Percentiles rank a stretch among this genome's conserved stretches.
Evolutionary conservation across 2,113 vertebrate species (phyloP).

Genomic region (Pluvialis apricaria): DNA sequence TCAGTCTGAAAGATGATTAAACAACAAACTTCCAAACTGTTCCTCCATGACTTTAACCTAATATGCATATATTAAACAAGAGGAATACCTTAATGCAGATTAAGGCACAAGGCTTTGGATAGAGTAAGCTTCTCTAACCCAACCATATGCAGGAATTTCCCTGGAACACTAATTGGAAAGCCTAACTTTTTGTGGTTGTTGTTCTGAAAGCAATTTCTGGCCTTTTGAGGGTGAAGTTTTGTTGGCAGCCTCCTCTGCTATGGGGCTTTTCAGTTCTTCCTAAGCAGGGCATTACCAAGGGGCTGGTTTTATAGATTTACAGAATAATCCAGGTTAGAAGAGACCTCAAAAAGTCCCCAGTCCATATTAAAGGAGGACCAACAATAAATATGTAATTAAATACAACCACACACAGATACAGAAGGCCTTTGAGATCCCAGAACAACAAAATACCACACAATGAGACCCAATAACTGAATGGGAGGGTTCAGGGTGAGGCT

Average conservation of each 20-base stretch:
- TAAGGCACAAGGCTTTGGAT: background rate
- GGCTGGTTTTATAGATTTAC: background rate
- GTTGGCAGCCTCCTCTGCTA: background rate
- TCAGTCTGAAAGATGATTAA: background rate
- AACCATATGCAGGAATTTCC: background rate
- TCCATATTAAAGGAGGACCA: background rate
- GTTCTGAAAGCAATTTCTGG: background rate
- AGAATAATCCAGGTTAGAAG: background rate
- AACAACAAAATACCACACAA: background rate
- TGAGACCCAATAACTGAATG: background rate
- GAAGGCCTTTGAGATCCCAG: background rate
- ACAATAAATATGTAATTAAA: background rate
- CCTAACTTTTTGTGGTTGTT: no score
- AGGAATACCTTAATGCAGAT: background rate
- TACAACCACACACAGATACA: background rate
- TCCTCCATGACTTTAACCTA: background rate
- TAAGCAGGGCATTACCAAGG: background rate
- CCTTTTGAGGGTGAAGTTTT: background rate
- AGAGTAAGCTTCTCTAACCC: background rate
- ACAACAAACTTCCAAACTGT: background rate
- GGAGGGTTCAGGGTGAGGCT: background rate
- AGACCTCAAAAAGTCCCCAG: background rate
- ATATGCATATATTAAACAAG: background rate
- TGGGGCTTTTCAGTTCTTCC: background rate
- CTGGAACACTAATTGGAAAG: background rate